Evolutionary conservation across 2,113 vertebrate species (phyloP).

Genomic region (Chrysemys picta): DNA sequence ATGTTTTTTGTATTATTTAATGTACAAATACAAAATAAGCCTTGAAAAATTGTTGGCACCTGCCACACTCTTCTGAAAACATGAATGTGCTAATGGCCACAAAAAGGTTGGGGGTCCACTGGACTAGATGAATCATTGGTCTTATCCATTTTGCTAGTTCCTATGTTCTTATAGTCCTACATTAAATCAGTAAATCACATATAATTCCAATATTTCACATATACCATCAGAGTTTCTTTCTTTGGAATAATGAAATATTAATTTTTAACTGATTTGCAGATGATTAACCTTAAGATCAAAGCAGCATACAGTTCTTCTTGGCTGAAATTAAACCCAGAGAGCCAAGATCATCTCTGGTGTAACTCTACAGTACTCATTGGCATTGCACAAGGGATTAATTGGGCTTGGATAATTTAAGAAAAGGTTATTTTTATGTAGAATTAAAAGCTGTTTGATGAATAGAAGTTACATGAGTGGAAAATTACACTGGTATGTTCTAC

Average conservation of each 20-base stretch:
- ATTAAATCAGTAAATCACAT: background rate
- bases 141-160: background rate
- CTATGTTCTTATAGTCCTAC: background rate
- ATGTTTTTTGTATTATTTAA: too few species aligned
- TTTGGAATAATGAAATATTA: conserved; percentile 13
- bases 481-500: conserved; percentile 46
- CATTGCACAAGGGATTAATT: conserved; percentile 6
- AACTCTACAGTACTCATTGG: background rate
- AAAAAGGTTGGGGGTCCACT: background rate
- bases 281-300: conserved; percentile 57
- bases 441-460: conserved; percentile 55
- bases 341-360: background rate
- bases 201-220: background rate
- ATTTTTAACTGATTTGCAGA: conserved; percentile 59
- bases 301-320: background rate
- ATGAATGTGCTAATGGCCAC: too few species aligned
- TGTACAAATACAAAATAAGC: too few species aligned
- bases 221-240: background rate
- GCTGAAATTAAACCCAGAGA: conserved; percentile 3
- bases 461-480: background rate
- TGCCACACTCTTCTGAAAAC: too few species aligned
- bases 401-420: conserved; percentile 19
- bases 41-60: too few species aligned
- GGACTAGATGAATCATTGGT: background rate
- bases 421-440: conserved; percentile 46